Evolutionary conservation across 1,140 invertebrate genomes (phyloP).

Genomic region (Ruditapes philippinarum): DNA sequence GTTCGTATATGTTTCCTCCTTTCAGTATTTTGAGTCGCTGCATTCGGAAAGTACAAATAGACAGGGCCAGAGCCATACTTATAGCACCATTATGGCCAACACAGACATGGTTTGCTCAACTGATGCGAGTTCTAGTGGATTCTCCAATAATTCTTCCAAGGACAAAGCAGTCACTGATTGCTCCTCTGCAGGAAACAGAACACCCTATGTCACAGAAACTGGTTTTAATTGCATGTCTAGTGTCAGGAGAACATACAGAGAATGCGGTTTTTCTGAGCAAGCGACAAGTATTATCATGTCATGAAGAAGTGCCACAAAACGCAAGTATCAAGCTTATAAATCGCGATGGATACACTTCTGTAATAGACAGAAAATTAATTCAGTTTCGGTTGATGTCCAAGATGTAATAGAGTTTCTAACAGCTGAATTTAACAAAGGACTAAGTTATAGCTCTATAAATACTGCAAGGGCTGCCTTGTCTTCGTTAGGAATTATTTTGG

Average conservation of each 20-base stretch:
- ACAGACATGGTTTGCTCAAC: conserved; percentile 54
- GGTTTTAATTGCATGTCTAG: conserved; percentile 58
- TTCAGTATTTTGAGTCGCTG: conserved; percentile 49
- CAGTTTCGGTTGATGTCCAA: conserved; percentile 47
- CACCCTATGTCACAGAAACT: conserved; percentile 56
- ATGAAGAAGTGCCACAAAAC: conserved; percentile 62
- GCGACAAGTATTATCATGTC: conserved; percentile 23
- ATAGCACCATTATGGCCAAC: conserved; percentile 69
- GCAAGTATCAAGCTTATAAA: conserved; percentile 62
- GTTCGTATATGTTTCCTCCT: conserved; percentile 64
- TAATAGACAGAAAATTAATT: conserved; percentile 65
- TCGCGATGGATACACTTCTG: conserved; percentile 64
- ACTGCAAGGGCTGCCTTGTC: conserved; percentile 64
- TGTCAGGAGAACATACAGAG: conserved; percentile 45
- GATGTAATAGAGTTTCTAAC: conserved; percentile 65
- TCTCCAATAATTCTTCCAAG: conserved; percentile 51
- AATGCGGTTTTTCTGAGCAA: conserved; percentile 50
- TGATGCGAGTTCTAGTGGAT: conserved; percentile 50
- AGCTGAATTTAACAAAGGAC: conserved; percentile 37
- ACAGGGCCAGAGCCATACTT: conserved; percentile 53
- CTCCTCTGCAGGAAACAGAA: background rate
- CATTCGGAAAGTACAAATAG: conserved; percentile 58
- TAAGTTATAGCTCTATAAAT: conserved; percentile 65
- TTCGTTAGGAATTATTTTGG: conserved; percentile 36
- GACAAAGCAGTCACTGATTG: conserved; percentile 21